A percentile compares a stretch with the other conserved stretches of the same genome.
These are phyloP conservation scores for Seriola rivoliana DNA, from an alignment of 2,113 vertebrate species.

Conservation along the genomic window DNA sequence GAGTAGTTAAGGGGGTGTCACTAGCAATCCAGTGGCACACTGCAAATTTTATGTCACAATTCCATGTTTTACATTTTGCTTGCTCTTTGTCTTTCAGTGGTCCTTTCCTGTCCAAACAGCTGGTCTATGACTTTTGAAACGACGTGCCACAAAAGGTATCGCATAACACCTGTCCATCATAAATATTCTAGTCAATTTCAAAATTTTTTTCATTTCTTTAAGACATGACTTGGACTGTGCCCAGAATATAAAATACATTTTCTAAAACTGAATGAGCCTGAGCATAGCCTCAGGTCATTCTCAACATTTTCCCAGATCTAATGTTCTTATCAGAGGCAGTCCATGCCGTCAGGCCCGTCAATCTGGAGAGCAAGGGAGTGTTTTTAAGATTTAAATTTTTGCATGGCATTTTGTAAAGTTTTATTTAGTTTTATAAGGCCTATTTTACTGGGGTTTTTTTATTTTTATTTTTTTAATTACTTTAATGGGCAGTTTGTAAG, in stretches of 20 bases:
- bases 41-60: background rate
- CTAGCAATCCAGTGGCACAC: background rate
- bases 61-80: background rate
- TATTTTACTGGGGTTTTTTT: background rate
- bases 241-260: background rate
- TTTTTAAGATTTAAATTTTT: background rate
- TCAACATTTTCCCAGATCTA: background rate
- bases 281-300: background rate
- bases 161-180: background rate
- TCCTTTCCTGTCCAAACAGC: background rate
- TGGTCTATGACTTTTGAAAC: background rate
- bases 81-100: too few relatives aligned
- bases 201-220: background rate
- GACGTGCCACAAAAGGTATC: background rate
- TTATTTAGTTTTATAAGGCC: too few relatives aligned
- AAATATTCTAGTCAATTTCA: background rate
- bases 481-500: background rate
- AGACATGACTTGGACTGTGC: background rate
- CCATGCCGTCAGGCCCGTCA: background rate
- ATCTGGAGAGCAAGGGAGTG: too few relatives aligned
- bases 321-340: background rate
- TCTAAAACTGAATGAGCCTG: background rate
- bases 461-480: background rate
- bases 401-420: background rate
- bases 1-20: background rate